phyloP scores from a whole-genome alignment of 2,888 invertebrate genomes.

The Athalia circularis region DNA sequence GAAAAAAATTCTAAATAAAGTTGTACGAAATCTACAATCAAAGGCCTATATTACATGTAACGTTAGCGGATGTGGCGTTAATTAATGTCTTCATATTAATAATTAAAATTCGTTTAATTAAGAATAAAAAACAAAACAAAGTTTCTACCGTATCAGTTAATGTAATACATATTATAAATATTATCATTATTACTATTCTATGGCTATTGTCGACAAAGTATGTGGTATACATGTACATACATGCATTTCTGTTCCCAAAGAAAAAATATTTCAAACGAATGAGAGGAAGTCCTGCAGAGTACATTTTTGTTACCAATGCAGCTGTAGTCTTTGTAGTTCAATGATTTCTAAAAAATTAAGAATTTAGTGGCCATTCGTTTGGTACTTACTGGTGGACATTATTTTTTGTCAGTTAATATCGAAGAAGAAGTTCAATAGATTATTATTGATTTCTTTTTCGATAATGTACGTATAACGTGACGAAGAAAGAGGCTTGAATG shows the following conservation, averaged over 20 bases:
- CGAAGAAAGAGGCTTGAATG: constrained; percentile 9
- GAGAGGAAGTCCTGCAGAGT: no score
- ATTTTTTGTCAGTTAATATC: no score
- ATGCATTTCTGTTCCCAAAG: no score
- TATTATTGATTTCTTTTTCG: neutral
- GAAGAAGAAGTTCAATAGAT: neutral
- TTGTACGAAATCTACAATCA: constrained; percentile 60
- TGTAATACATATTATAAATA: neutral
- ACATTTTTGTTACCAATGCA: constrained; percentile 12
- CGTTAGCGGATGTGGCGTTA: constrained; percentile 60
- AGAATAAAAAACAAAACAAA: constrained; percentile 7
- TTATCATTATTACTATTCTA: no score
- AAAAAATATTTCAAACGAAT: no score
- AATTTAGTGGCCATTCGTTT: no score
- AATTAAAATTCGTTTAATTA: constrained; percentile 48
- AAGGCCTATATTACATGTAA: constrained; percentile 62
- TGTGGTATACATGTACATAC: no score
- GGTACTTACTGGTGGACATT: neutral
- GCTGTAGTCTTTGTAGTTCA: neutral
- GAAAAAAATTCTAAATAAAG: constrained; percentile 38
- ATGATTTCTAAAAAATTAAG: no score
- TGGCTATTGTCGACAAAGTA: no score
- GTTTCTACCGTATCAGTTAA: constrained; percentile 8
- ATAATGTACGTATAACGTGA: constrained; percentile 10
- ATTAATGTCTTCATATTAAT: constrained; percentile 60